Conservation (phyloP, 2,797 vertebrate genomes). For the Microctenopoma steveboyesi region DNA sequence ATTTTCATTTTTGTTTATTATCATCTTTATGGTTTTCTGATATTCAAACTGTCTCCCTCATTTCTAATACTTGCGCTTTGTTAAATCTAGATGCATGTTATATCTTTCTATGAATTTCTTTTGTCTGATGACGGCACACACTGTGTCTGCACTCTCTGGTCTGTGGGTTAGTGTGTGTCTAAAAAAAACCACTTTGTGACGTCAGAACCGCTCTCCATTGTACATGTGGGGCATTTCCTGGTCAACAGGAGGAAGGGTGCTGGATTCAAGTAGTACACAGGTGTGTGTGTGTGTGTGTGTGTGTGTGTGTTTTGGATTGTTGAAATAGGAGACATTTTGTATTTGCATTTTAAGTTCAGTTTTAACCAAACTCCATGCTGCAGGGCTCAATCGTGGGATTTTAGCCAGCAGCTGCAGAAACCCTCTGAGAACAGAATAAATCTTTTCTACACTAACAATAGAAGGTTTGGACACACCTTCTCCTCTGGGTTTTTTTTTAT, state of each 20-base stretch:
- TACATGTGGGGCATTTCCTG: conserved; percentile 72
- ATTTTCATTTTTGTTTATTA: neutral
- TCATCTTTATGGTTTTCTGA: no score
- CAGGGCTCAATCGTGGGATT: neutral
- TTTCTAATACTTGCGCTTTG: neutral
- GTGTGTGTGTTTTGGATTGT: neutral
- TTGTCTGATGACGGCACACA: neutral
- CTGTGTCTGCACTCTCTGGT: neutral
- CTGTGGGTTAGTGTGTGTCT: conserved; percentile 35
- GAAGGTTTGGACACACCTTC: no score
- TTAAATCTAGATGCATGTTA: neutral
- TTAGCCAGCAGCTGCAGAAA: neutral
- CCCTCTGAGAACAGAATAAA: no score
- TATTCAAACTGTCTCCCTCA: no score
- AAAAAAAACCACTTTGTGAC: conserved; percentile 52
- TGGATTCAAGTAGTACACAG: conserved; percentile 39
- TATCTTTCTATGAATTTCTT: conserved; percentile 2
- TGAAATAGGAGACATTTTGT: neutral
- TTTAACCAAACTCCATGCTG: neutral
- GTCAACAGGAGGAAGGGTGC: conserved; percentile 69
- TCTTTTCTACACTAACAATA: neutral
- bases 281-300: conserved; percentile 56
- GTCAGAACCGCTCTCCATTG: conserved; percentile 69
- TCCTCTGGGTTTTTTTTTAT: no score
- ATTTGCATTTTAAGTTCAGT: neutral